Conservation (phyloP, 2,113 vertebrate genomes). For the Myotis davidii region DNA sequence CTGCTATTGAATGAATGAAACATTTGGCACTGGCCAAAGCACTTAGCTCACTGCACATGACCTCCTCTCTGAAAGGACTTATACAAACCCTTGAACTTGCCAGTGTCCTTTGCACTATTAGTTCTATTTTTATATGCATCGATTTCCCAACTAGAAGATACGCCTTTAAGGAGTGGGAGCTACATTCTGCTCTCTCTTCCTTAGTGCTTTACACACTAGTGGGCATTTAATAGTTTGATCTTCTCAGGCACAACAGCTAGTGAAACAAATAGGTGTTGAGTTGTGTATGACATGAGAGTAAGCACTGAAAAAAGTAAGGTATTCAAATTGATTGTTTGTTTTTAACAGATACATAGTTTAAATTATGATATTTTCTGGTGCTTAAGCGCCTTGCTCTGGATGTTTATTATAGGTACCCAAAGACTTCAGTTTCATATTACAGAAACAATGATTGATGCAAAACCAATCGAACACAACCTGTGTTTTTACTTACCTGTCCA, state of each 20-base stretch:
- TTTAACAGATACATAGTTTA: neutral
- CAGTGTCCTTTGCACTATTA: neutral
- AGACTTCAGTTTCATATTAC: constrained; percentile 6
- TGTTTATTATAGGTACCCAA: neutral
- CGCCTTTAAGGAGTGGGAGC: neutral
- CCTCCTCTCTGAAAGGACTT: neutral
- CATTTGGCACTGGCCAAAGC: neutral
- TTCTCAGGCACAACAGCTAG: neutral
- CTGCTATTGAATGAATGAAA: neutral
- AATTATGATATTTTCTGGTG: neutral
- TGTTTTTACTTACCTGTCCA: neutral
- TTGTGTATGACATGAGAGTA: neutral
- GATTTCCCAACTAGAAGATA: neutral
- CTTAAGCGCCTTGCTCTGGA: neutral
- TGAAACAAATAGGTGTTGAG: neutral
- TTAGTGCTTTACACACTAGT: neutral
- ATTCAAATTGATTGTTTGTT: neutral
- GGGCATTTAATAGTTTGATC: neutral
- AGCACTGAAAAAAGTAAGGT: neutral
- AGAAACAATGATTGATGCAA: neutral
- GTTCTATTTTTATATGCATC: neutral
- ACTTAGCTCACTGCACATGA: neutral
- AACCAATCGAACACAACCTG: neutral
- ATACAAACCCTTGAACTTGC: neutral
- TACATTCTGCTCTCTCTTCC: neutral